Evolutionary conservation across 2,888 invertebrate species (phyloP), one percentile per base, ranked within the genome.

Genomic region (Papilio elwesi): DNA sequence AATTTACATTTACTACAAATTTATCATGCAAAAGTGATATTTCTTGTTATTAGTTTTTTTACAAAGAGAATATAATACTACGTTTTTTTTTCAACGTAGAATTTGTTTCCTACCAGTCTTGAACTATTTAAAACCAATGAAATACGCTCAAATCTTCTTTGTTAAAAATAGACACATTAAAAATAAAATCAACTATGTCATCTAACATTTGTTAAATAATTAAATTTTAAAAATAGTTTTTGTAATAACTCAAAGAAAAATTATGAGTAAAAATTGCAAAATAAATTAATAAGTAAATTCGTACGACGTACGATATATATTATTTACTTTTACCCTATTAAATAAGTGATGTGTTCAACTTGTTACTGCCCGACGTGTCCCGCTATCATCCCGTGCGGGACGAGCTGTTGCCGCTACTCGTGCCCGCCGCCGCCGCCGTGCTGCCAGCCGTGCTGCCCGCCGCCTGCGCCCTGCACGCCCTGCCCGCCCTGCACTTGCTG

Each of bases 281-380:
- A 67, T 67, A 66, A 43, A 62, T 49, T 36, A 47, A 72, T 48
- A 68, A 47, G 16, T 38, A 68, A n/a, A 15, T 9, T n/a, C n/a
- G n/a, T n/a, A n/a, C 12, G 48, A 64, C 12, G 49, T 53, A 26
- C 16, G 16, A 62, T 59, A 53, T 51, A 67, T 38, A 38, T 57
- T 57, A 57, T 57, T 57, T 7, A 15, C 11, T 47, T 43, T 55
- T 47, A 11, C 49, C 48, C n/a, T n/a, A n/a, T 64, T 49, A 72
- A 74, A 71, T 57, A 26, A 75, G 57, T 77, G 43, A 90, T 90
- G 91, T 90, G 90, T 75, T 82, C 86, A 11, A 80, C 78, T 76
- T 80, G 84, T 76, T 92, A 88, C 80, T 84, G 85, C 68, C 90
- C 90, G 0, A 92, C 92, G 3, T 93, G 93, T 70, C 92, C 93